A percentile compares a stretch with the other conserved stretches of the same genome.
Conservation (phyloP, 2,797 vertebrate genomes). For the Rhinogobio ventralis region DNA sequence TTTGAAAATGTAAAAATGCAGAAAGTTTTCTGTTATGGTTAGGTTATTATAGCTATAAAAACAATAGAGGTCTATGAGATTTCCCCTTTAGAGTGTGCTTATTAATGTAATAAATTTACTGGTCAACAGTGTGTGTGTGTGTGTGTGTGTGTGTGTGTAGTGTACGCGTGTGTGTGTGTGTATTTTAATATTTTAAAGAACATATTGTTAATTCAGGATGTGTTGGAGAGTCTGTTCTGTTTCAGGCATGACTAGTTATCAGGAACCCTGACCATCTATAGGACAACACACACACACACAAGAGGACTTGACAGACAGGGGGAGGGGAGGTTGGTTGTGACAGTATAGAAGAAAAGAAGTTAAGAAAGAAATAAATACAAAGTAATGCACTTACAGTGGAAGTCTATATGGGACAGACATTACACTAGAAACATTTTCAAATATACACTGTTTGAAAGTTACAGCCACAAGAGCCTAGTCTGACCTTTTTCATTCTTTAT, state of each 20-base stretch:
- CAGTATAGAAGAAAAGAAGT: not conserved
- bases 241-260: constrained; percentile 88
- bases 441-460: not conserved
- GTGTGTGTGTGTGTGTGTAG: not conserved
- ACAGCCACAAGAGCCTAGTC: not conserved
- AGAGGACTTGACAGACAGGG: constrained; percentile 71
- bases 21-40: too few relatives aligned
- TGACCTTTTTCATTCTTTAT: not conserved
- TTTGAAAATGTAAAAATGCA: too few relatives aligned
- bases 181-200: constrained; percentile 77
- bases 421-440: not conserved
- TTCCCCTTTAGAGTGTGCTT: too few relatives aligned
- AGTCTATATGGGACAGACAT: not conserved
- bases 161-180: constrained; percentile 16
- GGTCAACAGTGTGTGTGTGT: not conserved
- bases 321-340: too few relatives aligned
- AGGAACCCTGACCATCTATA: constrained; percentile 86
- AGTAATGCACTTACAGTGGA: not conserved
- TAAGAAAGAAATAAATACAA: not conserved
- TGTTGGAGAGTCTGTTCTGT: constrained; percentile 87
- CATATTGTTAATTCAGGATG: constrained; percentile 87
- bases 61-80: too few relatives aligned
- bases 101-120: too few relatives aligned
- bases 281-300: constrained; percentile 67
- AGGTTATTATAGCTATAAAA: too few relatives aligned